Base-by-base conservation (phyloP, 2,113 vertebrate species). In the Tragelaphus strepsiceros region DNA sequence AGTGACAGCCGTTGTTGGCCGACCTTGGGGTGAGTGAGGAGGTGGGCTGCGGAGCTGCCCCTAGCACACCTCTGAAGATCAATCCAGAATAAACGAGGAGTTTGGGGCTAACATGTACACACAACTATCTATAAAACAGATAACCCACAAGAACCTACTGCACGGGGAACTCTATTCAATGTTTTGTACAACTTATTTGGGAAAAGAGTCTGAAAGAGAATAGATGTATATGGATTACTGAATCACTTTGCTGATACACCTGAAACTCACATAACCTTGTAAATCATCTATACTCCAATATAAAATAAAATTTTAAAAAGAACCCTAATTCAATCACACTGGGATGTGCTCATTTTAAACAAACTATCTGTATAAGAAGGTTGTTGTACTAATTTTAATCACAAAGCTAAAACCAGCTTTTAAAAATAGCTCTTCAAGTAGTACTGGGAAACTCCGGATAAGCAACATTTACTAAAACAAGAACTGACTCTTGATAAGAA, bases 391-490 rank as follows among this genome's bases (percentile, higher is more conserved):
- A 10, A 43, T 80, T 95, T 95, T 87, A 96, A 67, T 93, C 86
- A 87, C 89, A 97, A 74, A 88, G 84, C 86, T 90, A 97, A 97
- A 77, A 90, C 3, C 4, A 81, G 62, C 35, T 96, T 97, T 93
- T 84, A 62, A 95, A 96, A 94, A 96, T 28, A 95, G 77, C 83
- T 89, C 81, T 80, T 83, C 74, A 87, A 51, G 67, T 85, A 67
- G 80, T 46, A 16, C 46, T 71, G 30, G 58, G 88, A 92, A 97
- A 62, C 85, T 28, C 30, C 30, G 30, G 89, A 35, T 32, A 89
- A 89, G 77, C 93, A 96, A 89, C 62, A 96, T 74, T 94, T 56
- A 90, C 93, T 94, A 97, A 95, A 98, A 96, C 92, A 84, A 92
- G 94, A 97, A 77, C 61, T 46, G 53, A 39, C 78, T 91, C 82